phyloP scores from a whole-genome alignment of 2,113 vertebrate species.

The Calypte anna region DNA sequence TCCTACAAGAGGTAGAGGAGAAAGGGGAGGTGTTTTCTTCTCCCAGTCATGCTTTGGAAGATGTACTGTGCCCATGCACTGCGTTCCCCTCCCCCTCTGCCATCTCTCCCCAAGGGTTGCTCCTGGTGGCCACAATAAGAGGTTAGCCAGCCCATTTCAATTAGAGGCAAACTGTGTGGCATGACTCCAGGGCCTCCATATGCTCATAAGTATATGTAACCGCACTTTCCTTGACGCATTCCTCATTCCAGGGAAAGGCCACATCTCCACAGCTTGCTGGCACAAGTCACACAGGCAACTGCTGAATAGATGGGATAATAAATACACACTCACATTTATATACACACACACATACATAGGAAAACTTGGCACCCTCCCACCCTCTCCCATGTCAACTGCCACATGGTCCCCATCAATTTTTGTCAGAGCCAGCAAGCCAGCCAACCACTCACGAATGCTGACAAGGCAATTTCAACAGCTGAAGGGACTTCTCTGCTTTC shows the following conservation, averaged over 20 bases:
- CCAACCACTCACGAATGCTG: conserved; percentile 26
- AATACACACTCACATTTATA: conserved; percentile 34
- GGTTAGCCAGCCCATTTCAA: conserved; percentile 62
- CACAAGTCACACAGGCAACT: conserved; percentile 42
- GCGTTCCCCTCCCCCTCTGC: neutral
- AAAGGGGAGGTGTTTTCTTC: neutral
- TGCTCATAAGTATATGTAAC: conserved; percentile 28
- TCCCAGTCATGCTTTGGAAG: neutral
- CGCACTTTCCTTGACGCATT: conserved; percentile 66
- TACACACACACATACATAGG: conserved; percentile 25
- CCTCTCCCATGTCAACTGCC: conserved; percentile 56
- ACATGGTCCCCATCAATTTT: conserved; percentile 71
- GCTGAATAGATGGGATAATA: conserved; percentile 49
- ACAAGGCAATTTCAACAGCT: conserved; percentile 59
- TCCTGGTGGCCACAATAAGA: conserved; percentile 54
- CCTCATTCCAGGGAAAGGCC: conserved; percentile 60
- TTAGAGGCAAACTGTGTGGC: conserved; percentile 60
- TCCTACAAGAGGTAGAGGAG: neutral
- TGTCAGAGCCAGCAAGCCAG: conserved; percentile 51
- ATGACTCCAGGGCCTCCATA: conserved; percentile 47
- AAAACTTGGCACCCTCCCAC: conserved; percentile 45
- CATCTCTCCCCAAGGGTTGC: conserved; percentile 4
- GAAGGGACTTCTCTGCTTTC: conserved; percentile 36
- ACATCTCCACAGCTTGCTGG: conserved; percentile 61
- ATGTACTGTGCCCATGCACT: neutral